phyloP scores from a whole-genome alignment of 2,797 vertebrate species.

The Clarias laeviceps region DNA sequence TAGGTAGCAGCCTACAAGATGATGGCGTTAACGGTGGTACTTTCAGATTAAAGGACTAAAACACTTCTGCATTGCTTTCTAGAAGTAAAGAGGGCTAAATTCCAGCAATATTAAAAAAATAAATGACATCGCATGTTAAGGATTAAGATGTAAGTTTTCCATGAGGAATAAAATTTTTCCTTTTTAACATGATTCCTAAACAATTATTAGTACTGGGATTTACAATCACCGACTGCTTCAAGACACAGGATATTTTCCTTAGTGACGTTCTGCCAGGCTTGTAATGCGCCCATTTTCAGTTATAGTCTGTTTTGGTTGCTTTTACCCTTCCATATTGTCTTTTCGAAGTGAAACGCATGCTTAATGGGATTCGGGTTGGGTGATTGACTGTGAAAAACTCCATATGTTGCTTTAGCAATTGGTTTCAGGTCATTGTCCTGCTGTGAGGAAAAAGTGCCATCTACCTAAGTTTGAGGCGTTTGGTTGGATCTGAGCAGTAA shows the following conservation, averaged over 20 bases:
- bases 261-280: background rate
- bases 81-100: background rate
- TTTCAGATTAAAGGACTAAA: conserved; percentile 2
- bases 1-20: background rate
- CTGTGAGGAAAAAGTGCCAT: conserved; percentile 23
- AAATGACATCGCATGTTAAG: background rate
- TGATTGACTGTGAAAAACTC: conserved; percentile 43
- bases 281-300: conserved; percentile 23
- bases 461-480: conserved; percentile 27
- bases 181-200: background rate
- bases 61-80: background rate
- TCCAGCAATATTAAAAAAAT: no score
- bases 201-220: background rate
- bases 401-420: conserved; percentile 13
- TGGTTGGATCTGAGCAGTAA: conserved; percentile 32
- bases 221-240: background rate
- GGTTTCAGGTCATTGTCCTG: conserved; percentile 20
- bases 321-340: conserved; percentile 19
- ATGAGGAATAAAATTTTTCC: no score
- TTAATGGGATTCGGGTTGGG: conserved; percentile 19
- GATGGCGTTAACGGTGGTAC: background rate
- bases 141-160: background rate
- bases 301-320: conserved; percentile 15
- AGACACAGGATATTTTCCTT: conserved; percentile 3
- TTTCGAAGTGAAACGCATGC: conserved; percentile 21